Base-by-base conservation (phyloP, 2,113 vertebrate genomes). In the Lepus americanus region DNA sequence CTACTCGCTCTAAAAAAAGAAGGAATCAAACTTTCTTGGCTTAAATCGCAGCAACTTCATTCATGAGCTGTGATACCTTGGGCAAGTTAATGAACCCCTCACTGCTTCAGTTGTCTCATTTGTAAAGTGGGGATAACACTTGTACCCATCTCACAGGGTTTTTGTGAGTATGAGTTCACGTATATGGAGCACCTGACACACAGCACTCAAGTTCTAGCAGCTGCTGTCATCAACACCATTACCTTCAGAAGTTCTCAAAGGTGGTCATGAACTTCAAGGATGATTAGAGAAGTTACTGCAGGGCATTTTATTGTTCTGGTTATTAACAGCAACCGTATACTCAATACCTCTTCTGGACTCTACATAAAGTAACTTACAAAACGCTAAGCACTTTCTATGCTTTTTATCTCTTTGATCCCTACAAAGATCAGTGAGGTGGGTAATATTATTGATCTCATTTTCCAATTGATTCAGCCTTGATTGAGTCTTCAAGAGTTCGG, bases 301-400 rank as follows among this genome's bases (percentile, higher is more conserved):
- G 87, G 51, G 69, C 14, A 59, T 27, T 76, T 23, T 17, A 20
- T 51, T 53, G 64, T 70, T 64, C 36, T 39, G 74, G 70, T 39
- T 49, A 87, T n/a, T 36, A 90, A 61, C 33, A 80, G 73, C 39
- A 61, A 27, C 44, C 16, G 81, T 70, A 81, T 80, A 70, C 13
- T 49, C 66, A 70, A 49, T 12, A 23, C 17, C 12, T 92, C 53
- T 27, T 33, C 64, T 85, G 80, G 78, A 19, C 22, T 9, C 86
- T 94, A 74, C 8, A 59, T 89, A 69, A 76, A 76, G 20, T 23
- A 85, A 39, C 22, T 77, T 84, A 36, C 79, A 94, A 78, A 82
- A 44, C 19, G 36, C 64, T 73, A 53, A 61, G 31, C 19, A 76
- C 51, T 76, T 84, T 29, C 9, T 16, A 78, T 3, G 44, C 59